phyloP scores from a whole-genome alignment of 2,888 invertebrate genomes.

The Philereme transversata region DNA sequence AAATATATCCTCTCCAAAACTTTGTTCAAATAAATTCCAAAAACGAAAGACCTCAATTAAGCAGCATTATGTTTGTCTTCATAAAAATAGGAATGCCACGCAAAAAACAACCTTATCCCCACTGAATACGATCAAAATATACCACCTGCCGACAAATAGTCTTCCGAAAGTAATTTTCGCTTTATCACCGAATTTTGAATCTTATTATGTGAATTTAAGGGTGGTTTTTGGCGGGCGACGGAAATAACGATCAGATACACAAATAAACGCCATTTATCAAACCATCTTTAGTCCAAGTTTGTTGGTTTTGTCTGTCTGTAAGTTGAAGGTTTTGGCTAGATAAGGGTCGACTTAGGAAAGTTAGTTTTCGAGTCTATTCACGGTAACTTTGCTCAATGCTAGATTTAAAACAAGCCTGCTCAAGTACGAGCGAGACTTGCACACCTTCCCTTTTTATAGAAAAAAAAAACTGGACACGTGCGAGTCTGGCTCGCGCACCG shows the following conservation, averaged over 20 bases:
- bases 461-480: too few species aligned
- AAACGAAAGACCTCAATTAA: constrained; percentile 10
- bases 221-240: background rate
- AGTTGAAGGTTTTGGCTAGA: constrained; percentile 8
- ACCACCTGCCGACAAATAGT: constrained; percentile 14
- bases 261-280: constrained; percentile 32
- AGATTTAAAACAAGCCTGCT: too few species aligned
- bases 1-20: constrained; percentile 1
- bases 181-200: constrained; percentile 4
- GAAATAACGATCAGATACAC: constrained; percentile 24
- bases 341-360: background rate
- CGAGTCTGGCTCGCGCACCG: too few species aligned
- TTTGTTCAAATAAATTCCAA: constrained; percentile 3
- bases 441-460: too few species aligned
- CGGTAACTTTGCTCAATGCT: too few species aligned
- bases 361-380: background rate
- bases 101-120: constrained; percentile 3
- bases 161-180: constrained; percentile 10
- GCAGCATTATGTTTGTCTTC: background rate
- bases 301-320: constrained; percentile 7
- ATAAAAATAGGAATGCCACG: constrained; percentile 9
- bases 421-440: too few species aligned
- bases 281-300: constrained; percentile 14
- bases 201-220: constrained; percentile 1
- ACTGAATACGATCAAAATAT: background rate